Conservation (phyloP, 92 coral and sea anemone species). For the Palythoa caribaeorum region DNA sequence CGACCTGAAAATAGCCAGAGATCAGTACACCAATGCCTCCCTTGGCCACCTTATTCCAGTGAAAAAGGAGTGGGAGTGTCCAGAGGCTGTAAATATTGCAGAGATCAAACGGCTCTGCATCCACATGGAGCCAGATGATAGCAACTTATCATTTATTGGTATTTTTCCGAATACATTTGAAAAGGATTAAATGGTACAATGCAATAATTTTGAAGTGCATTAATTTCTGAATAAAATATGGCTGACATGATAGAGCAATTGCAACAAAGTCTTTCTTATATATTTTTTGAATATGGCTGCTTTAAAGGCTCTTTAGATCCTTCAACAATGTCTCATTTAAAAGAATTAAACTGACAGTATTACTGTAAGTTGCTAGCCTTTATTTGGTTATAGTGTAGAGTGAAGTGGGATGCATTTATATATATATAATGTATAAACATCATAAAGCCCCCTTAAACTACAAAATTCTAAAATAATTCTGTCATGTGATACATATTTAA, state of each 20-base stretch:
- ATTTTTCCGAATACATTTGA: constrained; percentile 1
- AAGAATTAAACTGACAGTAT: neutral
- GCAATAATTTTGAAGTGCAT: neutral
- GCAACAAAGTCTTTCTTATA: neutral
- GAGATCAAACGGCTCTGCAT: constrained; percentile 4
- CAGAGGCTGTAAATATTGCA: constrained; percentile 8
- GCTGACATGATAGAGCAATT: neutral
- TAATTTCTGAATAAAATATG: neutral
- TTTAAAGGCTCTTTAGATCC: constrained; percentile 4
- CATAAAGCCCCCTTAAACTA: too few relatives aligned
- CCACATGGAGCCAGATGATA: constrained; percentile 7
- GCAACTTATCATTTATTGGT: neutral
- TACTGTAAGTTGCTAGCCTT: too few relatives aligned
- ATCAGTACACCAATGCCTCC: constrained; percentile 16
- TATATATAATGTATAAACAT: too few relatives aligned
- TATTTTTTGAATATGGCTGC: neutral
- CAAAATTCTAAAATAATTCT: too few relatives aligned
- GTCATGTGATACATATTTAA: too few relatives aligned
- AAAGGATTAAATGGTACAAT: neutral
- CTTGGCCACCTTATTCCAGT: constrained; percentile 8
- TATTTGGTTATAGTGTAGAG: too few relatives aligned
- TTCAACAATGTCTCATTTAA: neutral
- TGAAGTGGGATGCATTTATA: too few relatives aligned
- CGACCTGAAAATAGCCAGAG: constrained; percentile 2
- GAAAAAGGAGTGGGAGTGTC: constrained; percentile 14